Evolutionary conservation across 2,888 invertebrate species (phyloP).

Genomic region (Calephelis perditalis): DNA sequence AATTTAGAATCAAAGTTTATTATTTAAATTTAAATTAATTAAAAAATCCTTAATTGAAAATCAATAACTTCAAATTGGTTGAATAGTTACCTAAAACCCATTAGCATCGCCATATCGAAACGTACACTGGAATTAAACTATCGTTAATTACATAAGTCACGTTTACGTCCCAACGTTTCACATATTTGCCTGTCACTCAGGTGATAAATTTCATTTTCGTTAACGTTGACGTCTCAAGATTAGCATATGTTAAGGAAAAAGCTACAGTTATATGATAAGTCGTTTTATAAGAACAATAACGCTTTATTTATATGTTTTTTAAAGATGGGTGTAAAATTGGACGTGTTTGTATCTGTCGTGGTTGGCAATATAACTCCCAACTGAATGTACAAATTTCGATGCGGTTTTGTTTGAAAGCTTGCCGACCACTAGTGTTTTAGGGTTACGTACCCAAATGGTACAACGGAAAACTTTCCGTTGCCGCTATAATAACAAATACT

Average conservation of each 20-base stretch:
- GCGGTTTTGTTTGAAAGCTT: too few species aligned
- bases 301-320: too few species aligned
- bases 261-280: not conserved
- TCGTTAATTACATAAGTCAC: constrained; percentile 19
- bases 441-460: too few species aligned
- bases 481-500: too few species aligned
- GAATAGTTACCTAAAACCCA: not conserved
- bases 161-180: constrained; percentile 4
- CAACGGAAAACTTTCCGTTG: too few species aligned
- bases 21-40: too few species aligned
- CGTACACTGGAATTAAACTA: constrained; percentile 16
- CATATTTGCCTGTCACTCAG: constrained; percentile 14
- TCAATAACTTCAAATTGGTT: not conserved
- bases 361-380: too few species aligned
- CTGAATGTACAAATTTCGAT: too few species aligned
- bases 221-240: constrained; percentile 1
- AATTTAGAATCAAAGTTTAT: too few species aligned
- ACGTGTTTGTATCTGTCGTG: too few species aligned
- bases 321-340: not conserved
- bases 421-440: too few species aligned
- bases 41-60: not conserved
- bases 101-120: not conserved
- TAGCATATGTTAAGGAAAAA: constrained; percentile 1
- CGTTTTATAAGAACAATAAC: too few species aligned
- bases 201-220: constrained; percentile 18